Percentiles rank a stretch among this genome's conserved stretches.
Evolutionary conservation across 2,113 vertebrate genomes (phyloP).

Genomic region (Erythrocercus mccallii): DNA sequence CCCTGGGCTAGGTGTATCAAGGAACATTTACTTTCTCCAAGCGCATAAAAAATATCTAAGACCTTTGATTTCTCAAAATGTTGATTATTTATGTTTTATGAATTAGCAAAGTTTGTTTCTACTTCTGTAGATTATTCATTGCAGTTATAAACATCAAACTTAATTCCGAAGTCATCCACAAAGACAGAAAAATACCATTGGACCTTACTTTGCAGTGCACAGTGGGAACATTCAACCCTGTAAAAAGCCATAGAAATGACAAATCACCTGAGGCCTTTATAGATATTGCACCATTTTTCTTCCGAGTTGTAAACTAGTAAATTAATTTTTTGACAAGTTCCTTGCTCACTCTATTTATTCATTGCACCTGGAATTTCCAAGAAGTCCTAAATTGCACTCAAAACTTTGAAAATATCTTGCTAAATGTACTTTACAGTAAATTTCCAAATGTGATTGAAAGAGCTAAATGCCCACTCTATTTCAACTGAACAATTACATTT

Average conservation of each 20-base stretch:
- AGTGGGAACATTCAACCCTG: not conserved
- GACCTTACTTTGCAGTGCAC: not conserved
- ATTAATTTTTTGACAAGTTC: not conserved
- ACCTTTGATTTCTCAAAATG: not conserved
- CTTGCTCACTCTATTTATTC: not conserved
- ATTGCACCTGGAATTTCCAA: not conserved
- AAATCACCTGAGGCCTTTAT: not conserved
- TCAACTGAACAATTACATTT: not conserved
- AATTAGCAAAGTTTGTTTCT: not conserved
- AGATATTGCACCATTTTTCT: not conserved
- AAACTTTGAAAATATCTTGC: not conserved
- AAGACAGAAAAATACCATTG: not conserved
- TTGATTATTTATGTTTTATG: not conserved
- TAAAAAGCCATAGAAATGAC: not conserved
- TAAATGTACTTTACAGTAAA: not conserved
- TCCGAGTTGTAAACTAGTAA: not conserved
- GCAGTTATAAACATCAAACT: not conserved
- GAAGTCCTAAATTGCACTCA: not conserved
- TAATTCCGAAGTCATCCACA: not conserved
- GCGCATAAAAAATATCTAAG: not conserved
- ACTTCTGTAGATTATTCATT: not conserved
- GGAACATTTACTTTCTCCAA: not conserved
- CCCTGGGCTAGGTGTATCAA: not conserved
- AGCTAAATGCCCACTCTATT: not conserved
- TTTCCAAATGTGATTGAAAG: not conserved